These are phyloP conservation scores for Acanthornis magna DNA, from an alignment of 2,797 vertebrate species.

Conservation along the genomic window DNA sequence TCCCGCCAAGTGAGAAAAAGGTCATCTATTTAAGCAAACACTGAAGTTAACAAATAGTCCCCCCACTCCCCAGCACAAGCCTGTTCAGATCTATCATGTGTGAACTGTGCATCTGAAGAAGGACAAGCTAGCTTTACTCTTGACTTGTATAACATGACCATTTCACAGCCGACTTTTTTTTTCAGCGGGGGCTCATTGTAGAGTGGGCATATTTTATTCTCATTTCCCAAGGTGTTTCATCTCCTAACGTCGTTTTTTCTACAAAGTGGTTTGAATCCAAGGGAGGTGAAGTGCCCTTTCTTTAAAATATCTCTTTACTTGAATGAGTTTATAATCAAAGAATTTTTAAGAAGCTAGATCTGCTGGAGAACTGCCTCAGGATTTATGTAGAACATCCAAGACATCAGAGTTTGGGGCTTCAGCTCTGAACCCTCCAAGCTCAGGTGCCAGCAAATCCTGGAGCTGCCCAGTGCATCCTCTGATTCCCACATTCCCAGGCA, in stretches of 20 bases:
- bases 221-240: neutral
- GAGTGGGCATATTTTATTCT: neutral
- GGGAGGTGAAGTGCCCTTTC: neutral
- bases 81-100: neutral
- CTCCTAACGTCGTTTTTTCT: neutral
- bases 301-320: neutral
- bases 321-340: neutral
- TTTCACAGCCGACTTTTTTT: neutral
- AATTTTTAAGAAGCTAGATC: neutral
- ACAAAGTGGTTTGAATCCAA: neutral
- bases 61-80: neutral
- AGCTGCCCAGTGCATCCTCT: accelerated
- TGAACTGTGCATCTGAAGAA: neutral
- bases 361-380: neutral
- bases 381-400: neutral
- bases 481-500: neutral
- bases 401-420: neutral
- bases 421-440: neutral
- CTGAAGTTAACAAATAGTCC: neutral
- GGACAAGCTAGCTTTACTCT: neutral
- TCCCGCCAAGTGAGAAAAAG: slow-evolving; percentile 29
- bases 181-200: neutral
- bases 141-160: neutral
- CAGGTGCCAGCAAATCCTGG: neutral
- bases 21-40: slow-evolving; percentile 11